Conservation (phyloP, 2,797 vertebrate species). For the Hyperoplus immaculatus region DNA sequence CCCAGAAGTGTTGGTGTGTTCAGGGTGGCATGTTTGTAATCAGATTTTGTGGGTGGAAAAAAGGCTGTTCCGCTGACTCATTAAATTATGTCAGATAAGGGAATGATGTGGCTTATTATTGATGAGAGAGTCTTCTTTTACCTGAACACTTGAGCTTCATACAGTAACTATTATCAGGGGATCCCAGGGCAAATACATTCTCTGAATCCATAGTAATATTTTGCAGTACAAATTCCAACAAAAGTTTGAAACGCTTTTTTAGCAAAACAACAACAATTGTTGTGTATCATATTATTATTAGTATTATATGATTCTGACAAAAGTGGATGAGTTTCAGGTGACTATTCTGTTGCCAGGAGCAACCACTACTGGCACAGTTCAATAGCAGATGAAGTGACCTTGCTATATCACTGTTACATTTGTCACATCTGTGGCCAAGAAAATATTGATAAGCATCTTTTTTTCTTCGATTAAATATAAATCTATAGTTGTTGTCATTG, state of each 20-base stretch:
- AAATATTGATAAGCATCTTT: no score
- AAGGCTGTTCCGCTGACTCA: conserved; percentile 57
- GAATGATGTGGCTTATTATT: conserved; percentile 26
- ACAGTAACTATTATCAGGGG: conserved; percentile 9
- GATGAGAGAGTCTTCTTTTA: conserved; percentile 7
- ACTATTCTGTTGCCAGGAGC: neutral
- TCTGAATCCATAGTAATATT: conserved; percentile 7
- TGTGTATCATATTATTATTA: no score
- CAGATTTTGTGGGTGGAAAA: conserved; percentile 49
- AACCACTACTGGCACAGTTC: neutral
- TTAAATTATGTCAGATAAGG: conserved; percentile 50
- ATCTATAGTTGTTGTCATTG: no score
- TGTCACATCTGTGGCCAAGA: neutral
- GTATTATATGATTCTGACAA: no score
- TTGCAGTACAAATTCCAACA: neutral
- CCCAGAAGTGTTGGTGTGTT: conserved; percentile 64
- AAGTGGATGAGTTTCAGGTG: neutral
- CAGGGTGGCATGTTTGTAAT: conserved; percentile 67
- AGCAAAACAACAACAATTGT: no score
- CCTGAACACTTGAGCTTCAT: neutral
- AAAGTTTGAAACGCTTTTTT: no score
- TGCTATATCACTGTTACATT: neutral
- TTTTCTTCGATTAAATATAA: no score
- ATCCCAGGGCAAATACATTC: conserved; percentile 4
- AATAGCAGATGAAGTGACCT: neutral